Conservation (phyloP, 2,888 invertebrate species). For the Cheilosia variabilis region DNA sequence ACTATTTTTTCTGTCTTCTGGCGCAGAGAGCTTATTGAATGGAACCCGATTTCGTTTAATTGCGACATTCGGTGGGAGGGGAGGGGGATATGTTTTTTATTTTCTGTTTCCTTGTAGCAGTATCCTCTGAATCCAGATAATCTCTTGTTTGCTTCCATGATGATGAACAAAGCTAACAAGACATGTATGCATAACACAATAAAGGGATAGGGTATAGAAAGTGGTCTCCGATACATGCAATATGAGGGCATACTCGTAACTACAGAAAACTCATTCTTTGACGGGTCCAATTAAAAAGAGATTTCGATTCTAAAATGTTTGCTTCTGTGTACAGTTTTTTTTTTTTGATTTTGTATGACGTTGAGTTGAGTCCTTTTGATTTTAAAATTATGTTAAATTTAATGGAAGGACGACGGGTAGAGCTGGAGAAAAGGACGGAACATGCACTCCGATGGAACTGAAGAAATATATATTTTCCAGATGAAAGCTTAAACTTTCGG, state of each 20-base stretch:
- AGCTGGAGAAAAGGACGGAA: no score
- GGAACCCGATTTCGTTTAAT: slow-evolving; percentile 65
- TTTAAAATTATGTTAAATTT: slow-evolving; percentile 1
- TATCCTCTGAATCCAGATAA: slow-evolving; percentile 61
- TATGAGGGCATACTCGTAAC: slow-evolving; percentile 41
- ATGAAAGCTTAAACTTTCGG: no score
- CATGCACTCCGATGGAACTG: no score
- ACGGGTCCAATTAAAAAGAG: slow-evolving; percentile 72
- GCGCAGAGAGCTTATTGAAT: slow-evolving; percentile 47
- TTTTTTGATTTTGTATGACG: slow-evolving; percentile 1
- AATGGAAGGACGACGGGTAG: neutral
- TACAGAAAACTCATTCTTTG: slow-evolving; percentile 52
- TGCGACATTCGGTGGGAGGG: slow-evolving; percentile 58
- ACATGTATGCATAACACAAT: slow-evolving; percentile 28
- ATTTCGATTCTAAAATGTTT: slow-evolving; percentile 52
- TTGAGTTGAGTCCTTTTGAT: slow-evolving; percentile 2
- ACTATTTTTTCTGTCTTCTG: slow-evolving; percentile 22
- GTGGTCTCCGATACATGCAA: slow-evolving; percentile 37
- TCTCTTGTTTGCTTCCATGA: slow-evolving; percentile 54
- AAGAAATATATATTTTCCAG: no score
- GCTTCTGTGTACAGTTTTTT: slow-evolving; percentile 2
- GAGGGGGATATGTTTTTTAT: neutral
- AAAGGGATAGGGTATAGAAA: slow-evolving; percentile 33
- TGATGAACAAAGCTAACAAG: slow-evolving; percentile 59
- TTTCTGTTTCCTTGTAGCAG: slow-evolving; percentile 28